Evolutionary conservation across 1,140 invertebrate genomes (phyloP).

Genomic region (Sycobia sp.): DNA sequence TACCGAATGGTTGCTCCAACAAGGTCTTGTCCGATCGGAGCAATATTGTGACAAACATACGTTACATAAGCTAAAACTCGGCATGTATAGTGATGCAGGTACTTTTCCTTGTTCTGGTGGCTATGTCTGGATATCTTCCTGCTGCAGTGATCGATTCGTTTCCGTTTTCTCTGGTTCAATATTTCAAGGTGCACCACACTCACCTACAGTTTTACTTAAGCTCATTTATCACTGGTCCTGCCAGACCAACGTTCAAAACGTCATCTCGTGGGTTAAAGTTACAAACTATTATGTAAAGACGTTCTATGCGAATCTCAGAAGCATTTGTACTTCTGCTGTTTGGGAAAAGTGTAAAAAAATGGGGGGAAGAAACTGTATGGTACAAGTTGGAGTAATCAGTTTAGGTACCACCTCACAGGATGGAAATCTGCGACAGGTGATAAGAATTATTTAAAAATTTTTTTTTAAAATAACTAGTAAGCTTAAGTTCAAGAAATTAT

Average conservation of each 20-base stretch:
- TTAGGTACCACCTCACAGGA: constrained; percentile 86
- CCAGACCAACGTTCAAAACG: constrained; percentile 85
- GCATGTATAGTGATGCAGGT: constrained; percentile 81
- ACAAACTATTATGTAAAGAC: constrained; percentile 77
- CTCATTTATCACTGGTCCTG: constrained; percentile 89
- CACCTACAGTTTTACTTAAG: constrained; percentile 79
- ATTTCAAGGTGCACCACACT: constrained; percentile 81
- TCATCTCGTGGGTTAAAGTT: constrained; percentile 86
- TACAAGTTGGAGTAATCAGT: constrained; percentile 81
- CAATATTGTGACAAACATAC: constrained; percentile 74
- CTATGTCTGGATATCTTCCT: constrained; percentile 87
- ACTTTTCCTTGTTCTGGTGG: constrained; percentile 86
- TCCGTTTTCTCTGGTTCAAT: constrained; percentile 86
- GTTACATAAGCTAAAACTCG: constrained; percentile 71
- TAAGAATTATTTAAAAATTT: background rate
- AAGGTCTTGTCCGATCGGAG: constrained; percentile 77
- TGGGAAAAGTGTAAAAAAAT: constrained; percentile 75
- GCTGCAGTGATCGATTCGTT: constrained; percentile 80
- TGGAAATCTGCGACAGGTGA: constrained; percentile 76
- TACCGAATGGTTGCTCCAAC: constrained; percentile 87
- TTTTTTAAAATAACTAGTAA: too few relatives aligned
- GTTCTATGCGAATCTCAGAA: constrained; percentile 78
- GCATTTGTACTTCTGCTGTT: constrained; percentile 77
- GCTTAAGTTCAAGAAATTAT: too few relatives aligned
- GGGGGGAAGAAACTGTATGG: constrained; percentile 67